Base-by-base conservation (phyloP, 2,113 vertebrate genomes). In the Cheilinus undulatus region DNA sequence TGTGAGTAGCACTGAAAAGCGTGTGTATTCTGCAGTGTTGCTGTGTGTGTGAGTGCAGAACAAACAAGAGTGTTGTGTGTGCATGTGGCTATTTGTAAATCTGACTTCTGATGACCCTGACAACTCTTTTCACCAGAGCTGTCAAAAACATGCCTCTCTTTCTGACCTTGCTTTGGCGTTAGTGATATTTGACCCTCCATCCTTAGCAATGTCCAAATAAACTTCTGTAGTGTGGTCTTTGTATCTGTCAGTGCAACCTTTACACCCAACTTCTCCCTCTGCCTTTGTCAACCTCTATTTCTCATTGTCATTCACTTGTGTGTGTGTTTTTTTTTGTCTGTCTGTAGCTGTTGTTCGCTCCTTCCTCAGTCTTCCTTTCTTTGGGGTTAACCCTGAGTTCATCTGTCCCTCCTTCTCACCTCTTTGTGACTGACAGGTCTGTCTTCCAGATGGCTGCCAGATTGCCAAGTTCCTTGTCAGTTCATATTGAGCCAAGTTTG, bases 391-490 rank as follows among this genome's bases (percentile, higher is more conserved):
- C 67, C 61, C 64, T 57, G 62, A 78, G 78, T 89, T 90, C 83
- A 86, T 69, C 73, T 78, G 82, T 75, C 71, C 72, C 36, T 90
- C 79, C 70, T 84, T 90, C 86, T 87, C 85, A 89, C 87, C 86
- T 88, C 86, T 70, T 40, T 67, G 58, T 89, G 89, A 90, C 80
- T 89, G 90, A 88, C 88, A 91, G 59, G 67, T 67, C 67, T 81
- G 83, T 88, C 76, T 88, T 90, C 91, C 88, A 91, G 86, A 89
- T 92, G 89, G 87, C 72, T 74, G 70, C 89, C 90, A 90, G 87
- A 90, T 86, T 90, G 81, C 79, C 69, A 73, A 75, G 73, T 74
- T 85, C 70, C 73, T 71, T 90, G 89, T 92, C 88, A 86, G 79
- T 87, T 91, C 79, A 70, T 73, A 89, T 93, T 88, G 87, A 84